These are phyloP conservation scores for Hemiprocne comata DNA, from an alignment of 2,113 vertebrate genomes.

Conservation along the genomic window DNA sequence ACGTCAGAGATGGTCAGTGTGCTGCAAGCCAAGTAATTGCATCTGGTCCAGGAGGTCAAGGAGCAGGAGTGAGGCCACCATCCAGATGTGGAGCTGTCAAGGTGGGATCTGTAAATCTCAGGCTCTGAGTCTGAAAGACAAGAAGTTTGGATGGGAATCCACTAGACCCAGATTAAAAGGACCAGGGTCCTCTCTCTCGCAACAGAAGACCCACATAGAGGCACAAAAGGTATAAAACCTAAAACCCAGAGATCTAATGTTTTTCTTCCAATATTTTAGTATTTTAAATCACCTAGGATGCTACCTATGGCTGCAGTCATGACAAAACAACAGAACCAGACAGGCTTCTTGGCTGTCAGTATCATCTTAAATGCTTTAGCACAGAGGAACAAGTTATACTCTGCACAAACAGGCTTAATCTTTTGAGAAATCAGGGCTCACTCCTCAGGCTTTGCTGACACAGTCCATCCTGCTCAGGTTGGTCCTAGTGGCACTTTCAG, in stretches of 20 bases:
- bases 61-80: neutral
- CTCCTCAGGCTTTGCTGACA: neutral
- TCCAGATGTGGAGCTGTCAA: neutral
- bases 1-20: neutral
- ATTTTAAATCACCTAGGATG: neutral
- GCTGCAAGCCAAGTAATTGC: too few relatives aligned
- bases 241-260: neutral
- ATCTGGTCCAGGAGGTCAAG: too few relatives aligned
- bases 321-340: neutral
- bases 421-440: neutral
- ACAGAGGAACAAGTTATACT: neutral
- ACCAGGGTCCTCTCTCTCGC: neutral
- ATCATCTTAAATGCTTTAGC: neutral
- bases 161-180: neutral
- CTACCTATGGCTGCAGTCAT: neutral
- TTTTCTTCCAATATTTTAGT: neutral
- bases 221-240: neutral
- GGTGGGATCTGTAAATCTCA: neutral
- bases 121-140: neutral
- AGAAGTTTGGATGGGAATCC: neutral
- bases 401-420: neutral
- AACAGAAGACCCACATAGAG: neutral
- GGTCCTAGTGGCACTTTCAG: neutral
- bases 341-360: neutral
- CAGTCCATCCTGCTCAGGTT: neutral